phyloP scores from a whole-genome alignment of 1,140 invertebrate species.

The Bombus vancouverensis region DNA sequence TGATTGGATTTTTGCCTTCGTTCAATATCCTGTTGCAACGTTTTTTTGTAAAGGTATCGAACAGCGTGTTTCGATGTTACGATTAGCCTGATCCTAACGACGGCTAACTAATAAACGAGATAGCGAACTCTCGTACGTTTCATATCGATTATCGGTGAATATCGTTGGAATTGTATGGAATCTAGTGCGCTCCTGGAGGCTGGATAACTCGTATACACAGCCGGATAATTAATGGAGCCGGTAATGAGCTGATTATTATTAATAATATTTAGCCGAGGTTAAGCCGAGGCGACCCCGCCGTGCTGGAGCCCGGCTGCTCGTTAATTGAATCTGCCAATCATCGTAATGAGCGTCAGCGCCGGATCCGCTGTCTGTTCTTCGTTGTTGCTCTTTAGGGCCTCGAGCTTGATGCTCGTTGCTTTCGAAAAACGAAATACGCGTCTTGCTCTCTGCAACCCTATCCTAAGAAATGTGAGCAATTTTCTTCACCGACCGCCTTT shows the following conservation, averaged over 20 bases:
- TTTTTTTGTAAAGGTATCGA: neutral
- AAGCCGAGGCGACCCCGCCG: constrained; percentile 79
- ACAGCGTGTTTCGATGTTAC: neutral
- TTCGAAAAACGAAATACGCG: constrained; percentile 62
- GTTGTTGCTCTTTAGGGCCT: constrained; percentile 58
- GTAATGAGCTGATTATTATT: constrained; percentile 83
- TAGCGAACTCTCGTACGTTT: neutral
- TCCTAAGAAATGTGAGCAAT: constrained; percentile 66
- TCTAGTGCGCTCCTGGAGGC: constrained; percentile 63
- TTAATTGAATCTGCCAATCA: constrained; percentile 83
- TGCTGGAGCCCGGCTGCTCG: constrained; percentile 72
- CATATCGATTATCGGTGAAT: constrained; percentile 30
- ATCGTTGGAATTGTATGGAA: constrained; percentile 44
- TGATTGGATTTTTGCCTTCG: neutral
- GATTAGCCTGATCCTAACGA: neutral
- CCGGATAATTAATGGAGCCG: constrained; percentile 80
- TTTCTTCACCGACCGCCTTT: constrained; percentile 51
- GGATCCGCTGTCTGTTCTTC: constrained; percentile 73
- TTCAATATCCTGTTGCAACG: neutral
- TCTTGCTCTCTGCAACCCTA: constrained; percentile 41
- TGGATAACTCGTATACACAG: constrained; percentile 58
- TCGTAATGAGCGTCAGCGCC: constrained; percentile 81
- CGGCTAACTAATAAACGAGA: neutral
- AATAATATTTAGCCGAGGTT: constrained; percentile 82
- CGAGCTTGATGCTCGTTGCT: constrained; percentile 70